Conservation (phyloP, 2,113 vertebrate genomes). For the Lamprologus speciosus region DNA sequence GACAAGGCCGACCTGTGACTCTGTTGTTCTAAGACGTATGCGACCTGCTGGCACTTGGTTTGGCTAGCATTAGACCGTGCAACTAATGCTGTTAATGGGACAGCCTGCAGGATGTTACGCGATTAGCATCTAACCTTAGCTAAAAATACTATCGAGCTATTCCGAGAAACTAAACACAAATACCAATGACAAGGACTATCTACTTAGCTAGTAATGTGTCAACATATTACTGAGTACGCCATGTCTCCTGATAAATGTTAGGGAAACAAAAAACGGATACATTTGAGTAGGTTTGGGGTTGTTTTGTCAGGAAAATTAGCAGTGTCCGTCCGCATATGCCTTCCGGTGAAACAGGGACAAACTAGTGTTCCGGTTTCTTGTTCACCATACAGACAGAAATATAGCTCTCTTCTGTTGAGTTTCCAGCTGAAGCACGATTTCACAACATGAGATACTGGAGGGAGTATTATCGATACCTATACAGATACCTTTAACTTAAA, state of each 20-base stretch:
- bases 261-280: not conserved
- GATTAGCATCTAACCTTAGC: constrained; percentile 1
- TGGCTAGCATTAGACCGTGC: not conserved
- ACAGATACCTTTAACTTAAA: not conserved
- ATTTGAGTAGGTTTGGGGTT: fast-evolving
- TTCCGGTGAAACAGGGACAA: not conserved
- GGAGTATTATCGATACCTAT: not conserved
- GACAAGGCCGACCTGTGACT: not conserved
- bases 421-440: not conserved
- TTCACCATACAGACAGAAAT: not conserved
- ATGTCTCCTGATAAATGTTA: not conserved
- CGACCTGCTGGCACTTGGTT: not conserved
- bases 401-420: not conserved
- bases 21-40: not conserved
- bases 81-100: not conserved
- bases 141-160: not conserved
- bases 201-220: not conserved
- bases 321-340: not conserved
- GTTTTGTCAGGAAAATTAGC: not conserved
- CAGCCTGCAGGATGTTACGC: not conserved
- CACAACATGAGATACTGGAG: not conserved
- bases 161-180: not conserved
- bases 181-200: not conserved
- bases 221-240: not conserved
- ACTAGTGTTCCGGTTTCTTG: not conserved